Base-by-base conservation (phyloP, 2,797 vertebrate species). In the Gorsachius magnificus region DNA sequence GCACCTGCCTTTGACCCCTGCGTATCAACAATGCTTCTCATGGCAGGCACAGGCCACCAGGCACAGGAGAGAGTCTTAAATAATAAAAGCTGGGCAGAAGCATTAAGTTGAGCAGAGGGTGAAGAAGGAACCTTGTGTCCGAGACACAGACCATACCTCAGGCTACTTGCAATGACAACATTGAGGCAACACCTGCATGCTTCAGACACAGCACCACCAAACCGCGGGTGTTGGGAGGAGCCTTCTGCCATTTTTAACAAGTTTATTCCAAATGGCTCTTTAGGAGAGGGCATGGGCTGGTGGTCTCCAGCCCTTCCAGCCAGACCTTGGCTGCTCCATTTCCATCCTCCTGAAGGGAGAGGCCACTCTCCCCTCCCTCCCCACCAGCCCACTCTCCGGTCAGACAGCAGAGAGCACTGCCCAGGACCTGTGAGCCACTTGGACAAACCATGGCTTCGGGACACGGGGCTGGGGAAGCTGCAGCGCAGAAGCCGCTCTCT, bases 21-120 rank as follows among this genome's bases (percentile, higher is more conserved):
- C 0, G 0, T 18, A 38, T 69, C 46, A 33, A 46, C 26, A 58
- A 51, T 2, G 10, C 31, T 71, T 64, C 26, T 58, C 36, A 11
- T 5, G 15, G 74, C 63, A 58, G 54, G 57, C 57, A 82, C 25
- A 61, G 48, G 48, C 13, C 78, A 72, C 14, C 61, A 35, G 36
- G 66, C 57, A 89, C 48, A 69, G 51, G 28, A 29, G 46, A 60
- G 45, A 79, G 36, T 2, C 76, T 46, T 48, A 13, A 25, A 14
- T 18, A 14, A 33, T 19, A 45, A 51, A 69, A 65, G 56, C 66
- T 38, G 61, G 18, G 66, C 58, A 89, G 78, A 92, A 57, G 70
- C n/a, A 1, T 0, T 0, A 12, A 35, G 29, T 28, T 65, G 66
- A 93, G 80, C 51, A 90, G 72, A 71, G 50, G 38, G 31, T 31